These are phyloP conservation scores for Hemitrygon akajei DNA, from an alignment of 2,797 vertebrate species.

Conservation along the genomic window DNA sequence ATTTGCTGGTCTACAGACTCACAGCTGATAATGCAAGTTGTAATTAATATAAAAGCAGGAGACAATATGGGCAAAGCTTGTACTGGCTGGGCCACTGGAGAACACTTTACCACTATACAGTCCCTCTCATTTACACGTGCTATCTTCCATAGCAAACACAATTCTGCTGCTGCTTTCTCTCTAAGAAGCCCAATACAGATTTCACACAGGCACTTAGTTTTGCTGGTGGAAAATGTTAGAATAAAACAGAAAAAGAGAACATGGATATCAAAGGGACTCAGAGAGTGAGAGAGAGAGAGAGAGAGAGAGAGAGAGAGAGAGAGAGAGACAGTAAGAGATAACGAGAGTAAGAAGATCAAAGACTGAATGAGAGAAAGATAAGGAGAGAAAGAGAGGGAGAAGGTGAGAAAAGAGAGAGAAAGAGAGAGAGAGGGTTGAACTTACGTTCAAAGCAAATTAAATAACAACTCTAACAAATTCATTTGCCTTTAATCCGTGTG, in stretches of 20 bases:
- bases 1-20: constrained; percentile 88
- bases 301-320: no score
- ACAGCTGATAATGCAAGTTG: constrained; percentile 95
- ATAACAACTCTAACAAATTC: constrained; percentile 43
- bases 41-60: constrained; percentile 99
- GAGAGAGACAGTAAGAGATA: no score
- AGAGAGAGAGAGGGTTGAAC: neutral
- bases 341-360: no score
- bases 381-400: no score
- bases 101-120: constrained; percentile 63
- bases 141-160: constrained; percentile 67
- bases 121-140: constrained; percentile 81
- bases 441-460: constrained; percentile 45
- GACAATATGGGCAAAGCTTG: constrained; percentile 83
- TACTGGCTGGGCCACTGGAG: constrained; percentile 78
- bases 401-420: no score
- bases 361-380: no score
- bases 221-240: constrained; percentile 53
- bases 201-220: constrained; percentile 74
- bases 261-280: no score
- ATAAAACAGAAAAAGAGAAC: no score
- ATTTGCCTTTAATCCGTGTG: constrained; percentile 45
- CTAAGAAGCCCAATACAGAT: constrained; percentile 78
- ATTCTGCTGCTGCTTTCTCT: constrained; percentile 61
- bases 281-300: no score